These are phyloP conservation scores for Sakesphorus luctuosus DNA, from an alignment of 2,113 vertebrate species.

Conservation along the genomic window DNA sequence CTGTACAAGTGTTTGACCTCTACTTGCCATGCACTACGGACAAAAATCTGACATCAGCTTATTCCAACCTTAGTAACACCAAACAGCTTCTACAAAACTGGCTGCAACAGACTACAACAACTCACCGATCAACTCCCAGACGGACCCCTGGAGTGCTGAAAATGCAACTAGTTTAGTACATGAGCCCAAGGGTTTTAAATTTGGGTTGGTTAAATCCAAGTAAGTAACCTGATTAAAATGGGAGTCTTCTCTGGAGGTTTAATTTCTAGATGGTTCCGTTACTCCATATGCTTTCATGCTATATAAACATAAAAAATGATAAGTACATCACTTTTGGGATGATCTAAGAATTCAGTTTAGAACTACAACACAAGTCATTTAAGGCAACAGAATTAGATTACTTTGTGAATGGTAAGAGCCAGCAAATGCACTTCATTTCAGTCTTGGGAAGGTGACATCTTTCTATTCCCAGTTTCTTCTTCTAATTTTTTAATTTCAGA, in stretches of 20 bases:
- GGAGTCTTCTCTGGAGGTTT: conserved; percentile 48
- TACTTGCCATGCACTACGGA: conserved; percentile 32
- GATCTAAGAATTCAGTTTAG: conserved; percentile 31
- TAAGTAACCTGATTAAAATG: conserved; percentile 43
- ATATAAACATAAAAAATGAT: background rate
- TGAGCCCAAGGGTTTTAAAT: conserved; percentile 21
- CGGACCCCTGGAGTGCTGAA: background rate
- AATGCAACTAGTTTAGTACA: conserved; percentile 11
- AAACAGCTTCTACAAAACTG: conserved; percentile 17
- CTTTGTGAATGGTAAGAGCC: background rate
- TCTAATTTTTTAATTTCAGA: background rate
- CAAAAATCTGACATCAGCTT: conserved; percentile 69
- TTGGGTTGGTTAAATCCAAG: conserved; percentile 36
- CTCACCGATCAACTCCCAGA: background rate
- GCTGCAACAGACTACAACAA: background rate
- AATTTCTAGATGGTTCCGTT: conserved; percentile 45
- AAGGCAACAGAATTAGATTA: conserved; percentile 6
- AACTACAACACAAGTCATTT: background rate
- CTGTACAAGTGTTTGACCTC: conserved; percentile 54
- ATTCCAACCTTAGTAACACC: conserved; percentile 56
- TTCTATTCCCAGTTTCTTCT: background rate
- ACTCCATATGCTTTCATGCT: background rate
- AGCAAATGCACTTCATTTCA: background rate
- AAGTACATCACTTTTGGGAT: background rate
- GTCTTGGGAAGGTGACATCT: background rate